Conservation (phyloP, 2,113 vertebrate species). For the Okapia johnstoni region DNA sequence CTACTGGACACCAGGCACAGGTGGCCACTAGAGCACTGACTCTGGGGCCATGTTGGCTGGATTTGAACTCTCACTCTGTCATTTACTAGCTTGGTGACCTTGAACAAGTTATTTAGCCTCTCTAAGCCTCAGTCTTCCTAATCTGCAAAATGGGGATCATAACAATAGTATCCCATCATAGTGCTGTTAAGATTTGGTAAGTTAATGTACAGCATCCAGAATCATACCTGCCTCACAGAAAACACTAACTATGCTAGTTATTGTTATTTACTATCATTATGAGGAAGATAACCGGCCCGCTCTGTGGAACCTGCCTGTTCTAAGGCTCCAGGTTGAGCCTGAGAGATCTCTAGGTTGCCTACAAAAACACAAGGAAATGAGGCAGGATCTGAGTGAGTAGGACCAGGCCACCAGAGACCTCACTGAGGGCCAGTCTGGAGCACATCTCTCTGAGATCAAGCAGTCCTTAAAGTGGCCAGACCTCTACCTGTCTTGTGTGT, state of each 20-base stretch:
- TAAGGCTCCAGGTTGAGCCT: background rate
- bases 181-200: background rate
- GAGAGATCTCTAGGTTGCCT: background rate
- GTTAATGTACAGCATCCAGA: background rate
- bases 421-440: background rate
- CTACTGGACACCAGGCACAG: background rate
- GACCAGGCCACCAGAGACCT: background rate
- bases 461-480: background rate
- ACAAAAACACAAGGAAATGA: background rate
- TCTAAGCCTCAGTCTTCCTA: conserved; percentile 1
- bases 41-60: background rate
- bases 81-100: background rate
- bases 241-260: background rate
- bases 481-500: background rate
- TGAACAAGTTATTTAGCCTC: background rate
- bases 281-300: background rate
- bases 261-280: background rate
- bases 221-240: background rate
- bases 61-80: background rate
- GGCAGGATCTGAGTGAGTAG: background rate
- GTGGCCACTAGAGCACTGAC: background rate
- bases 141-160: background rate
- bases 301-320: background rate
- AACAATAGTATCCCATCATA: background rate
- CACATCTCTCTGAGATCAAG: background rate